Evolutionary conservation across 2,797 vertebrate species (phyloP).

Genomic region (Mycteria americana): DNA sequence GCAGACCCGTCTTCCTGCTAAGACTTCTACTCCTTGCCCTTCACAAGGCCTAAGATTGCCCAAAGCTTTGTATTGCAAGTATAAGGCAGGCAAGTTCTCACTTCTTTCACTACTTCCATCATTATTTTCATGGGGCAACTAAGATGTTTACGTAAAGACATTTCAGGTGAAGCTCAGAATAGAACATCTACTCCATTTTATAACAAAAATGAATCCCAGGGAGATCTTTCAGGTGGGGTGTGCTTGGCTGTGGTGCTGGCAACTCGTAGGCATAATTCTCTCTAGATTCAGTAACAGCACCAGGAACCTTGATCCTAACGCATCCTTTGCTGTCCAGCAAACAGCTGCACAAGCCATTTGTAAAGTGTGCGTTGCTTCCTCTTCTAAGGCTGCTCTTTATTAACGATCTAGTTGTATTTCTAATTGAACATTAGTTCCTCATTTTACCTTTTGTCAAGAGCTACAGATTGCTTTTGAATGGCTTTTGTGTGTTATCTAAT

Average conservation of each 20-base stretch:
- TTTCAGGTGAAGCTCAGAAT: neutral
- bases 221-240: neutral
- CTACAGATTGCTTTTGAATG: neutral
- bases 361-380: neutral
- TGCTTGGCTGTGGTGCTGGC: neutral
- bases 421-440: neutral
- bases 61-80: neutral
- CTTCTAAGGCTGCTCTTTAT: neutral
- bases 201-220: neutral
- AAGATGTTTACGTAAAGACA: neutral
- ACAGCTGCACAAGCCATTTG: neutral
- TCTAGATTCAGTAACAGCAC: neutral
- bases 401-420: neutral
- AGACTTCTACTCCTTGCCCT: neutral
- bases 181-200: neutral
- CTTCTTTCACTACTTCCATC: neutral
- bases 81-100: neutral
- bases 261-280: neutral
- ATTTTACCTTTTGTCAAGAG: neutral
- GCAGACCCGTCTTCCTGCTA: neutral
- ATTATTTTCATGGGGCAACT: neutral
- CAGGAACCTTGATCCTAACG: neutral
- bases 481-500: neutral
- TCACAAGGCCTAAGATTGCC: neutral
- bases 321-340: neutral